Percentiles rank a stretch among this genome's conserved stretches.
These are phyloP conservation scores for Tachina lurida DNA, from an alignment of 2,888 invertebrate genomes.

Conservation along the genomic window DNA sequence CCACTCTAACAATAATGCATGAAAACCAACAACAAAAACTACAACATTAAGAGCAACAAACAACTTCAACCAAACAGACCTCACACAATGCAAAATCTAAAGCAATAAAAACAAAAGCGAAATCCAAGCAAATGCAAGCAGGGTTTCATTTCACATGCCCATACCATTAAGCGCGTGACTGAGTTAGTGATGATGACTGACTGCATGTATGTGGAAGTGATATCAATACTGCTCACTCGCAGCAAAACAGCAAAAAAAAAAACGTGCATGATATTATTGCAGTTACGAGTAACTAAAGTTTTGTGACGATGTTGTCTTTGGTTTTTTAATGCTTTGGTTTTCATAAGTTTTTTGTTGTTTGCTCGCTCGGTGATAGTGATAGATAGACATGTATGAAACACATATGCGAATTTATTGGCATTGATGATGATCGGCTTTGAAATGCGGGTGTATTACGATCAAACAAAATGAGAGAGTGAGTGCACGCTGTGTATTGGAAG, in stretches of 20 bases:
- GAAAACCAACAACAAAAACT: neutral
- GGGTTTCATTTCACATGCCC: slow-evolving; percentile 58
- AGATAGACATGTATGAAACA: slow-evolving; percentile 64
- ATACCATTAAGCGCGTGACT: neutral
- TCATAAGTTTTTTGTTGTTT: neutral
- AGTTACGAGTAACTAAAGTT: slow-evolving; percentile 10
- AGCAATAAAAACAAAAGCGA: slow-evolving; percentile 37
- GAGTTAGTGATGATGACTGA: slow-evolving; percentile 32
- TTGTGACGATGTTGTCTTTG: slow-evolving; percentile 12
- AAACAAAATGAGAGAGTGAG: slow-evolving; percentile 30
- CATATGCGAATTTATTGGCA: slow-evolving; percentile 66
- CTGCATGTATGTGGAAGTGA: slow-evolving; percentile 30
- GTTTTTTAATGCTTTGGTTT: slow-evolving; percentile 22
- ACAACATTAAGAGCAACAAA: neutral
- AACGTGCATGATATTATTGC: slow-evolving; percentile 16
- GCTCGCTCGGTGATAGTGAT: slow-evolving; percentile 44
- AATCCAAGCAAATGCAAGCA: slow-evolving; percentile 52
- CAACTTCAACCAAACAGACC: slow-evolving; percentile 51
- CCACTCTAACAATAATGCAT: slow-evolving; percentile 37
- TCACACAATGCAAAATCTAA: slow-evolving; percentile 58
- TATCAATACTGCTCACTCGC: slow-evolving; percentile 31
- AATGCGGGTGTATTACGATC: slow-evolving; percentile 70
- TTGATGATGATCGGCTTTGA: slow-evolving; percentile 71
- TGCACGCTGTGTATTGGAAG: slow-evolving; percentile 15
- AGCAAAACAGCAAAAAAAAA: slow-evolving; percentile 1